phyloP scores from a whole-genome alignment of 1,140 invertebrate species.

The Latrodectus geometricus region DNA sequence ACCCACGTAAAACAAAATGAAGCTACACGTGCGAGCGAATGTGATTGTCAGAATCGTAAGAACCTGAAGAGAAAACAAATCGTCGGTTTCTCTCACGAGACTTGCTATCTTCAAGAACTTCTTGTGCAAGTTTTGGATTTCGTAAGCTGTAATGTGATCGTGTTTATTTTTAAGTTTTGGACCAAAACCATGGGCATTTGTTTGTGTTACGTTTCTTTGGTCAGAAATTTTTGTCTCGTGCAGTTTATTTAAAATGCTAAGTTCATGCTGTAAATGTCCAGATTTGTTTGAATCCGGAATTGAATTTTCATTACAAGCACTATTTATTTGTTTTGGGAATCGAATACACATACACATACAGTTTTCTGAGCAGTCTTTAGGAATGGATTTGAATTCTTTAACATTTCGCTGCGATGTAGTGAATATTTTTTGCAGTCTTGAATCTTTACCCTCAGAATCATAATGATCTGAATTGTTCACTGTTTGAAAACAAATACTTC shows the following conservation, averaged over 20 bases:
- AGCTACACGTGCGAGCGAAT: constrained; percentile 29
- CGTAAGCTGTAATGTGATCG: background rate
- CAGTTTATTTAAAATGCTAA: background rate
- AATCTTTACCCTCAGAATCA: background rate
- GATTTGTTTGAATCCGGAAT: background rate
- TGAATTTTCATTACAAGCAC: background rate
- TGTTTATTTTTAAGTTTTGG: background rate
- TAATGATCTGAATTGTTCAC: background rate
- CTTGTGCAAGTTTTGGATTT: constrained; percentile 19
- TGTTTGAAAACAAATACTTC: background rate
- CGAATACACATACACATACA: too few species aligned
- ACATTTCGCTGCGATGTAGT: background rate
- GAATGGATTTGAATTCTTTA: background rate
- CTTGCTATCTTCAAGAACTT: background rate
- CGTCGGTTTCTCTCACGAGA: constrained; percentile 34
- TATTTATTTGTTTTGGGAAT: background rate
- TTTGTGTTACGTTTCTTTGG: background rate
- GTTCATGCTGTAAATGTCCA: background rate
- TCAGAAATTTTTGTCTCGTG: background rate
- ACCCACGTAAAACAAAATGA: constrained; percentile 31
- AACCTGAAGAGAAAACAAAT: constrained; percentile 29
- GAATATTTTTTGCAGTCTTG: too few species aligned
- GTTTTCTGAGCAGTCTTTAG: too few species aligned
- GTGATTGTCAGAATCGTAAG: constrained; percentile 19
- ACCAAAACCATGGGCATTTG: background rate